phyloP scores from a whole-genome alignment of 92 coral and sea anemone genomes.

The Palythoa caribaeorum region DNA sequence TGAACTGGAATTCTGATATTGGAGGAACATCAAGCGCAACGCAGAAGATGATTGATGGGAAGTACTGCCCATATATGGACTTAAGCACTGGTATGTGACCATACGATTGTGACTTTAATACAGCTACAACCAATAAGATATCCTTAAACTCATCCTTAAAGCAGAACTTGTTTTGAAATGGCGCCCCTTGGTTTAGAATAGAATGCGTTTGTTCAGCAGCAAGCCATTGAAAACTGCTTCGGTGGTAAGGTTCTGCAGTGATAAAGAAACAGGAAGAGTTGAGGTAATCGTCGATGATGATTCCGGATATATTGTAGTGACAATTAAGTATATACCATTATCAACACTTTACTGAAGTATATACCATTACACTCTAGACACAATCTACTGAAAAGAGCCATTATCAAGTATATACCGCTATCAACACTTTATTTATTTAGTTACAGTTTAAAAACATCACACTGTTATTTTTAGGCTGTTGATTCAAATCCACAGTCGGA shows the following conservation, averaged over 20 bases:
- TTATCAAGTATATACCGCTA: too few species aligned
- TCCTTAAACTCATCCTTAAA: slow-evolving; percentile 51
- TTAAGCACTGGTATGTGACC: slow-evolving; percentile 70
- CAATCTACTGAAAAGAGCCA: too few species aligned
- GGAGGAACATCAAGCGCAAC: slow-evolving; percentile 53
- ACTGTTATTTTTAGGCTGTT: too few species aligned
- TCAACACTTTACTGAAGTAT: too few species aligned
- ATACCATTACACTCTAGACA: too few species aligned
- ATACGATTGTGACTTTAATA: slow-evolving; percentile 60
- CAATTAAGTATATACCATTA: background rate
- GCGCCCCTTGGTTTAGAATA: background rate
- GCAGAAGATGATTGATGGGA: slow-evolving; percentile 77
- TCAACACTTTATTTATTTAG: too few species aligned
- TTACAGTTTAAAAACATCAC: too few species aligned
- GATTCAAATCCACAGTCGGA: too few species aligned
- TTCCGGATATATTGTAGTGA: background rate
- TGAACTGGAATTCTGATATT: slow-evolving; percentile 20
- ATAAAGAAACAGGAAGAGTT: background rate
- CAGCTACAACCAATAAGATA: slow-evolving; percentile 68
- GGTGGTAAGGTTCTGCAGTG: background rate
- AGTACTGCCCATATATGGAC: slow-evolving; percentile 64
- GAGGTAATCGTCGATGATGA: background rate
- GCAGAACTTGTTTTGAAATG: slow-evolving; percentile 16
- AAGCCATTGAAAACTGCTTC: background rate
- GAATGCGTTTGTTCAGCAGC: background rate